phyloP scores from a whole-genome alignment of 2,113 vertebrate species.

The Nerophis ophidion region DNA sequence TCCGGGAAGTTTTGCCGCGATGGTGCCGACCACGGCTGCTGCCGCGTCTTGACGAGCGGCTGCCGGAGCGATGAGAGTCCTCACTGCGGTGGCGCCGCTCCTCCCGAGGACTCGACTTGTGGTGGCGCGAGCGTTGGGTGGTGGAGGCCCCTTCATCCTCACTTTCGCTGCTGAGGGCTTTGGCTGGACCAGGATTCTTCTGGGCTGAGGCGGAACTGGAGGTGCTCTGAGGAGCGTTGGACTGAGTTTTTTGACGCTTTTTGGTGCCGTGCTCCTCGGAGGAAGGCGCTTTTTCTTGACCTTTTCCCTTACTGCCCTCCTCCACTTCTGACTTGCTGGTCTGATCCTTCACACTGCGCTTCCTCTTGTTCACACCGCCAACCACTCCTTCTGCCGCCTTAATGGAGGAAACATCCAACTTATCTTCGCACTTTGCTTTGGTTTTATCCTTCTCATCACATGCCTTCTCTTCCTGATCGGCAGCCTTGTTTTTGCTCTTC shows the following conservation, averaged over 20 bases:
- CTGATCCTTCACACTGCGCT: background rate
- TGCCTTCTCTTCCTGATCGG: slow-evolving; percentile 43
- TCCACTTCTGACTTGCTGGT: background rate
- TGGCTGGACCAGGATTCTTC: slow-evolving; percentile 58
- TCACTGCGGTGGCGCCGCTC: slow-evolving; percentile 81
- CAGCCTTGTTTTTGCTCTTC: slow-evolving; percentile 76
- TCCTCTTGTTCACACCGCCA: background rate
- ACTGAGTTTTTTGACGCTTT: slow-evolving; percentile 69
- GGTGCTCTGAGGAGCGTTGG: slow-evolving; percentile 49
- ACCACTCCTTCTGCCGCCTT: background rate
- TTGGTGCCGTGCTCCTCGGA: slow-evolving; percentile 58
- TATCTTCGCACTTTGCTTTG: slow-evolving; percentile 57
- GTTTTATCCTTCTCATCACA: slow-evolving; percentile 58
- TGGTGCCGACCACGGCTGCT: slow-evolving; percentile 64
- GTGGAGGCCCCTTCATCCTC: slow-evolving; percentile 80
- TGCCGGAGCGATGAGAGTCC: slow-evolving; percentile 82
- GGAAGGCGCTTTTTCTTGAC: slow-evolving; percentile 34
- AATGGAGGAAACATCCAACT: background rate
- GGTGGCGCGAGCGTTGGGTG: slow-evolving; percentile 72
- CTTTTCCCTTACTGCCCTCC: background rate
- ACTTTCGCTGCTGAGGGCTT: slow-evolving; percentile 83
- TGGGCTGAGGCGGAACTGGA: slow-evolving; percentile 72
- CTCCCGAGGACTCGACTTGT: slow-evolving; percentile 75
- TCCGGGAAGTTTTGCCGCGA: slow-evolving; percentile 74
- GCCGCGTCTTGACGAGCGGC: slow-evolving; percentile 78